Evolutionary conservation across 1,140 invertebrate species (phyloP).

Genomic region (Antheraea pernyi): DNA sequence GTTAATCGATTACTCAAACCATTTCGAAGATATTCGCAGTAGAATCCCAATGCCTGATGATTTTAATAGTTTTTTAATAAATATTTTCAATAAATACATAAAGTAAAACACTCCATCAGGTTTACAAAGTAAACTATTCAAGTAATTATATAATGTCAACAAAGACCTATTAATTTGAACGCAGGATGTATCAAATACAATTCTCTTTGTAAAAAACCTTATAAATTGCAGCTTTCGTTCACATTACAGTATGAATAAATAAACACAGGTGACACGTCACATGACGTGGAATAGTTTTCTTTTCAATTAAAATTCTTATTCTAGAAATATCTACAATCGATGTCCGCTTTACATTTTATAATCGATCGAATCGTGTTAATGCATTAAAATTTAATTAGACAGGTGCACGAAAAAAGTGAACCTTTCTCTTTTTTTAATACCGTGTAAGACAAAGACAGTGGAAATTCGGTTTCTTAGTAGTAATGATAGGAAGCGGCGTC

Average conservation of each 20-base stretch:
- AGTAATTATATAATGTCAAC: slow-evolving; percentile 20
- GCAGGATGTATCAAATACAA: slow-evolving; percentile 13
- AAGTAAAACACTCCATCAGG: no score
- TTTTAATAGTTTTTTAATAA: no score
- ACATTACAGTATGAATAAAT: slow-evolving; percentile 8
- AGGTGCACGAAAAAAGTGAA: slow-evolving; percentile 43
- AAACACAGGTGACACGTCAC: slow-evolving; percentile 27
- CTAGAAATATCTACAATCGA: slow-evolving; percentile 40
- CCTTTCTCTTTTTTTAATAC: slow-evolving; percentile 25
- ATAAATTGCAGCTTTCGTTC: background rate
- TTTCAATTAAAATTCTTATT: slow-evolving; percentile 47
- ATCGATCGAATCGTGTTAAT: slow-evolving; percentile 42
- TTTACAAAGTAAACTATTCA: slow-evolving; percentile 19
- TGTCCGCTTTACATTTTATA: slow-evolving; percentile 38
- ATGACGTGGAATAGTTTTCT: slow-evolving; percentile 18
- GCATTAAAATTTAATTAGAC: slow-evolving; percentile 63
- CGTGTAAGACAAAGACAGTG: slow-evolving; percentile 13
- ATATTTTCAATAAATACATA: no score
- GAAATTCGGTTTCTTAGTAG: slow-evolving; percentile 2
- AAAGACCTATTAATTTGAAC: slow-evolving; percentile 23
- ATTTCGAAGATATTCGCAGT: no score
- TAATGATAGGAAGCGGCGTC: slow-evolving; percentile 49
- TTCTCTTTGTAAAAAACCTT: slow-evolving; percentile 14
- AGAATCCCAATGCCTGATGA: no score
- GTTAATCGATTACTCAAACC: no score